Evolutionary conservation across 2,888 invertebrate species (phyloP).

Genomic region (Eledone cirrhosa): DNA sequence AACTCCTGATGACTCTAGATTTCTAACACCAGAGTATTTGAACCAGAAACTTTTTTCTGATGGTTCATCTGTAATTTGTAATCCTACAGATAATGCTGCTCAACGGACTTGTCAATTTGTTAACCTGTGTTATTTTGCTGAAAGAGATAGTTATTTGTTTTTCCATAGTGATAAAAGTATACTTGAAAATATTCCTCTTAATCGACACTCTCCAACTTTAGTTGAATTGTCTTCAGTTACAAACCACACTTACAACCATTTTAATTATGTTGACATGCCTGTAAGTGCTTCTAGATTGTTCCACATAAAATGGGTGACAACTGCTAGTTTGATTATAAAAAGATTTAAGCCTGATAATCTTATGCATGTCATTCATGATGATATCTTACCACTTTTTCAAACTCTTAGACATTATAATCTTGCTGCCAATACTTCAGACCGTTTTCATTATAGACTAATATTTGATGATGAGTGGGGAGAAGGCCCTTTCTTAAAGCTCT

Average conservation of each 20-base stretch:
- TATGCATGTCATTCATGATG: conserved; percentile 71
- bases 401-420: conserved; percentile 56
- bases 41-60: conserved; percentile 30
- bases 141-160: conserved; percentile 64
- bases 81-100: conserved; percentile 42
- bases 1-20: not conserved
- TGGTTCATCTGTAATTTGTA: conserved; percentile 54
- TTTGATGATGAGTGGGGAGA: conserved; percentile 59
- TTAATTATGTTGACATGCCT: conserved; percentile 61
- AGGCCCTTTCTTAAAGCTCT: conserved; percentile 61
- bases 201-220: conserved; percentile 49
- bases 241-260: conserved; percentile 63
- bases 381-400: conserved; percentile 67
- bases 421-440: conserved; percentile 24
- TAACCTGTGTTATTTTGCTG: conserved; percentile 67
- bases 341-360: conserved; percentile 70
- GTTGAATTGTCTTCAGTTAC: conserved; percentile 65
- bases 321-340: conserved; percentile 59
- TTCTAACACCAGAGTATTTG: not conserved
- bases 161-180: conserved; percentile 58
- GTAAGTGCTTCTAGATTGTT: conserved; percentile 42
- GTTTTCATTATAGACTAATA: conserved; percentile 51
- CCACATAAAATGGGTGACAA: conserved; percentile 42
- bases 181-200: conserved; percentile 53
- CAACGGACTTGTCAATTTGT: conserved; percentile 63